Percentiles rank a stretch among this genome's conserved stretches.
Evolutionary conservation across 1,140 invertebrate species (phyloP).

Genomic region (Melanaphis sacchari): DNA sequence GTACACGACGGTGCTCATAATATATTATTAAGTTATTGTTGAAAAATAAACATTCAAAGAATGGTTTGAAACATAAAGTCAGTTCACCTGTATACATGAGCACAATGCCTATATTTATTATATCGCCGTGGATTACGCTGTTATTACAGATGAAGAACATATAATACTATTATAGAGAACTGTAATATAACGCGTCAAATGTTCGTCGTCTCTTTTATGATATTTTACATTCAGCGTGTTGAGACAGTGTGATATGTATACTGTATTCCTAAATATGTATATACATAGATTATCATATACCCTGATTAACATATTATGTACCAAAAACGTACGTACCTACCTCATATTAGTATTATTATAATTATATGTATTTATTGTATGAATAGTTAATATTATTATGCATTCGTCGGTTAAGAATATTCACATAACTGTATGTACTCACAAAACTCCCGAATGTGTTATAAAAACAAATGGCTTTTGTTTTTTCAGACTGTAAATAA

Average conservation of each 20-base stretch:
- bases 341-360: neutral
- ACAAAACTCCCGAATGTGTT: neutral
- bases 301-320: neutral
- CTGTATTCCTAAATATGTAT: no score
- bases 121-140: neutral
- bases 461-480: constrained; percentile 24
- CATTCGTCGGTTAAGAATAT: neutral
- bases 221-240: neutral
- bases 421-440: neutral
- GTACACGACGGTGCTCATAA: no score
- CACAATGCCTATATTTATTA: no score
- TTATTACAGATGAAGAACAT: neutral
- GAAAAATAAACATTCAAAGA: neutral
- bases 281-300: neutral
- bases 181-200: neutral
- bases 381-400: neutral
- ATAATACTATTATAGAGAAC: neutral
- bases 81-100: neutral
- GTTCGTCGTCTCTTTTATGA: neutral
- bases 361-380: neutral
- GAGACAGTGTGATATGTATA: no score
- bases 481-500: neutral
- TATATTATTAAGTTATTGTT: neutral
- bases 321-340: neutral
- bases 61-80: neutral